Evolutionary conservation across 2,797 vertebrate genomes (phyloP).

Genomic region (Macropodus opercularis): DNA sequence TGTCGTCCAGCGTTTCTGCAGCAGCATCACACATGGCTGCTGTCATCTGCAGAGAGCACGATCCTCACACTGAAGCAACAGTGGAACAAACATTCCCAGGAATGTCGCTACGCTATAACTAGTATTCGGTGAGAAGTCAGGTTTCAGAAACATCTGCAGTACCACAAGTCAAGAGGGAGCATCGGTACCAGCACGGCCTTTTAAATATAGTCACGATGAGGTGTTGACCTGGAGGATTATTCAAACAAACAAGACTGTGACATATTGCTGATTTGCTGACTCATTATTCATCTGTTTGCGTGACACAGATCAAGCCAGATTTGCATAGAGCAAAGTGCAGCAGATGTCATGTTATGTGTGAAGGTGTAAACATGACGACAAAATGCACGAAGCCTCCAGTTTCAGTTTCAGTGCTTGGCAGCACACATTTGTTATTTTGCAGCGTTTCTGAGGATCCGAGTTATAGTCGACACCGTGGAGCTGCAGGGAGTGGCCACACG

Average conservation of each 20-base stretch:
- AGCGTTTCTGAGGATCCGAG: neutral
- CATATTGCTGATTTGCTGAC: neutral
- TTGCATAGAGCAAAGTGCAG: neutral
- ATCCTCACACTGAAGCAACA: neutral
- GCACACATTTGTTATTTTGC: neutral
- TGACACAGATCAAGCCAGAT: neutral
- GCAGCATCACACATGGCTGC: slow-evolving; percentile 3
- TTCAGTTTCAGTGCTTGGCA: neutral
- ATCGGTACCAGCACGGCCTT: neutral
- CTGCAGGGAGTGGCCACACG: slow-evolving; percentile 57
- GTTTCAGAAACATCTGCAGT: slow-evolving; percentile 32
- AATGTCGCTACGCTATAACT: no score
- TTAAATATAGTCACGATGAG: no score
- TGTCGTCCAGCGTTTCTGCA: slow-evolving; percentile 15
- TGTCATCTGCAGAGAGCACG: slow-evolving; percentile 10
- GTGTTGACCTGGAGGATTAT: no score
- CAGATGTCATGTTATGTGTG: neutral
- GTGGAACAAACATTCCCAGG: neutral
- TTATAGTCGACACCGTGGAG: no score
- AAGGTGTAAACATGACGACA: no score
- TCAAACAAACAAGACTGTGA: no score
- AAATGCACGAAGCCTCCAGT: no score
- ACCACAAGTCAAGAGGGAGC: neutral
- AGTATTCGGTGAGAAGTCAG: slow-evolving; percentile 1
- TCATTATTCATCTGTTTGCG: neutral